A percentile compares a stretch with the other conserved stretches of the same genome.
These are phyloP conservation scores for Eulemur albifrons DNA, from an alignment of 2,797 vertebrate genomes.

Conservation along the genomic window DNA sequence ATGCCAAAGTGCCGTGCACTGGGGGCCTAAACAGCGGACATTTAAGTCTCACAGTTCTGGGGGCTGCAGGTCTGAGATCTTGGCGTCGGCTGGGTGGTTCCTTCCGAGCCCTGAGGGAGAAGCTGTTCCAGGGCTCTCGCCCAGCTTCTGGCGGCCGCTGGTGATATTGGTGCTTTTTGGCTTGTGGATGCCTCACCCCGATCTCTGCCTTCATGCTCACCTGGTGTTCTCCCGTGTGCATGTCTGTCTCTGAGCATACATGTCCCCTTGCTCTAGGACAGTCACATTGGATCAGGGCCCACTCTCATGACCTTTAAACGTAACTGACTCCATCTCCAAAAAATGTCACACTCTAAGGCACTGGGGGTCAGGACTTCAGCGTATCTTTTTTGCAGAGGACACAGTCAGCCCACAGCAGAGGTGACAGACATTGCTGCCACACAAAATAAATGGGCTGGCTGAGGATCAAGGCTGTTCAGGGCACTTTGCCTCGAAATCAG, in stretches of 20 bases:
- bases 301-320: background rate
- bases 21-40: fast-evolving
- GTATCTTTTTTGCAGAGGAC: background rate
- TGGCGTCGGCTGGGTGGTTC: fast-evolving
- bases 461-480: background rate
- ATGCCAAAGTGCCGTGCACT: fast-evolving
- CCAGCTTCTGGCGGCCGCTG: background rate
- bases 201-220: background rate
- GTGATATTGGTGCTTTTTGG: background rate
- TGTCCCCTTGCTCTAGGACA: background rate
- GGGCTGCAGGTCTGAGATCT: background rate
- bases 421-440: background rate
- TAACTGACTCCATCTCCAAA: background rate
- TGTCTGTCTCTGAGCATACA: background rate
- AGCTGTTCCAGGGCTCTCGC: too few species aligned
- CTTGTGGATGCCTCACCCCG: too few species aligned
- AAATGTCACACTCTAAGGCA: background rate
- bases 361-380: too few species aligned
- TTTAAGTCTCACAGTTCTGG: background rate
- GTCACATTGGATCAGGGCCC: fast-evolving
- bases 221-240: fast-evolving
- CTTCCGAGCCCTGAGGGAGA: background rate
- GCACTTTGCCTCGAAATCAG: background rate
- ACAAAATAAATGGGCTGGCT: background rate
- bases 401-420: background rate